Evolutionary conservation across 2,113 vertebrate genomes (phyloP), one percentile per base, ranked within the genome.

Genomic region (Xenopus borealis): DNA sequence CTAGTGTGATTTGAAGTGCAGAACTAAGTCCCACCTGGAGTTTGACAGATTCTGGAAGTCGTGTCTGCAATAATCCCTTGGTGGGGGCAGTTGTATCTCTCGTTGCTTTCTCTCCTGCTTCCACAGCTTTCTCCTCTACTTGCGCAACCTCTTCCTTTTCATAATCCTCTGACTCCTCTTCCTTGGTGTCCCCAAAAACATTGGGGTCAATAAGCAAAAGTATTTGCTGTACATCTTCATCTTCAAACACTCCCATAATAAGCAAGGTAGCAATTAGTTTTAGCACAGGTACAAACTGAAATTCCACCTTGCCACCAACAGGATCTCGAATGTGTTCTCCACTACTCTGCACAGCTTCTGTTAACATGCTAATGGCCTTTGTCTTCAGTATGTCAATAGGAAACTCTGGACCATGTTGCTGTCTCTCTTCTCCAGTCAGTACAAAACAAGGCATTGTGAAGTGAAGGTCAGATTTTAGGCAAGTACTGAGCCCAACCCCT

Each of bases 261-360:
- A 99, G 89, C 79, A 99, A 83, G 0, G 96, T 96, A 81, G 94
- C 92, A 45, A 98, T 93, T 63, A 99, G 92, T 52, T 95, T 94
- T 73, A 99, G 87, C 78, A 99, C 94, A 16, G 97, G 97, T 79
- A 99, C 97, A 0, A 99, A 97, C 82, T 98, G 95, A 88, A 96
- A 97, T 80, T 95, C 94, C 78, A 96, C 86, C 0, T 94, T 93
- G 11, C 97, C 96, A 17, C 97, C 97, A 0, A 98, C 95, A 0
- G 97, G 96, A 80, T 99, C 97, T 20, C 97, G 86, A 76, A 99
- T 97, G 80, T 99, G 95, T 66, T 90, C 85, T 2, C 97, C 97
- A 0, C 97, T 96, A 0, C 93, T 92, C 14, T 94, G 93, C 12
- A 99, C 97, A 0, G 96, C 96, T 77, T 99, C 97, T 0, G 95